phyloP scores from a whole-genome alignment of 23 tunicate species.

The Trididemnum nubilum region DNA sequence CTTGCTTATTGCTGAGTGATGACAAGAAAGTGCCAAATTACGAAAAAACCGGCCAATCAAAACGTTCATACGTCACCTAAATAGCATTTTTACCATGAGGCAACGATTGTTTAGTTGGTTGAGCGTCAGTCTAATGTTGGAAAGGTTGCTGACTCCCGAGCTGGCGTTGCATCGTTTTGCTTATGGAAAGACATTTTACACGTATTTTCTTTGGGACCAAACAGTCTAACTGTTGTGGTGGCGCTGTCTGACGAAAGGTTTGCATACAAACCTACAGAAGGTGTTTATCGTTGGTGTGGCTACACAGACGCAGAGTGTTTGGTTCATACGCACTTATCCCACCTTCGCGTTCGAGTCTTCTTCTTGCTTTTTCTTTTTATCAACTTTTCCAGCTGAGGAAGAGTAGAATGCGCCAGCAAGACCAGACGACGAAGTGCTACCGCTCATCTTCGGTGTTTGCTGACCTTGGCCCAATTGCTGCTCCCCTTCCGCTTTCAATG shows the following conservation, averaged over 20 bases:
- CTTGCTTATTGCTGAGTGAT: too few relatives aligned
- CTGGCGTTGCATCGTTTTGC: too few relatives aligned
- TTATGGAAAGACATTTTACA: too few relatives aligned
- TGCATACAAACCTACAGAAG: too few relatives aligned
- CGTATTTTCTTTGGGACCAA: too few relatives aligned
- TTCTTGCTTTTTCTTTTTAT: constrained; percentile 77
- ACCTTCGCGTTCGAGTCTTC: constrained; percentile 68
- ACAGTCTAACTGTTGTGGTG: too few relatives aligned
- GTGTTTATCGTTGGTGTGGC: too few relatives aligned
- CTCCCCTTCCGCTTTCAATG: constrained; percentile 61
- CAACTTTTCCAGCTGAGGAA: constrained; percentile 58
- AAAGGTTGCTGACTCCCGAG: too few relatives aligned
- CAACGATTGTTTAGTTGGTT: background rate
- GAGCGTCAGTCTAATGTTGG: background rate
- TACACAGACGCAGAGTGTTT: too few relatives aligned
- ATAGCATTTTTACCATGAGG: background rate
- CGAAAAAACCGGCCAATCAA: too few relatives aligned
- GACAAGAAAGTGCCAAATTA: too few relatives aligned
- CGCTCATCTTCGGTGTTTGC: constrained; percentile 27
- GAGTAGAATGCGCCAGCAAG: constrained; percentile 10
- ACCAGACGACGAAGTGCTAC: constrained; percentile 17
- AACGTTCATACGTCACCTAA: background rate
- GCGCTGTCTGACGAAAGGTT: too few relatives aligned
- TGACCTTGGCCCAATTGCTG: constrained; percentile 30
- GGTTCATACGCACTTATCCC: background rate